Base-by-base conservation (phyloP, 1,140 invertebrate genomes). In the Cyrtorhinus lividipennis region DNA sequence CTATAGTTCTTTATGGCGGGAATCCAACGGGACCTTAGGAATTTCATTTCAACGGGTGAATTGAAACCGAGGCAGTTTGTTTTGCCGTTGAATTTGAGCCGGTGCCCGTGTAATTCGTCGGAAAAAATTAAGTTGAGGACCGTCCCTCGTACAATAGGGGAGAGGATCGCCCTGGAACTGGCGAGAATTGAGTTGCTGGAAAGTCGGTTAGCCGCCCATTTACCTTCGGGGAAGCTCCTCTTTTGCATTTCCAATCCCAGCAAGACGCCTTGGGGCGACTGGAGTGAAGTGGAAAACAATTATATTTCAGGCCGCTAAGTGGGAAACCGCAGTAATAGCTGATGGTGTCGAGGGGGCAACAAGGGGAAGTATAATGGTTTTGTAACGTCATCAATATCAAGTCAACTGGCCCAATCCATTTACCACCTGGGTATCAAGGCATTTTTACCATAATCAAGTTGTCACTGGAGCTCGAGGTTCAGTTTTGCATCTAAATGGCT, bases 211-310 rank as follows among this genome's bases (percentile, higher is more conserved):
- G 48, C 48, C 48, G 20, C 48, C 48, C 48, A 53, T 53, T 44
- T 15, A 22, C 48, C 48, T 22, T 53, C 8, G 20, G 48, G 8
- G 8, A 8, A 44, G 38, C 38, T 53, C 48, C 48, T 53, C 48
- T 53, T 53, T 53, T 15, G 48, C 48, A 53, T 53, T 53, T 53
- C 48, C 48, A 53, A 53, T 53, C 48, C 48, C 48, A 53, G 48
- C 48, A 53, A 44, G 48, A 53, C 48, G 48, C 48, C 48, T 53
- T 53, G 48, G 48, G 48, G 48, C 48, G 48, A 53, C 48, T 53
- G 48, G 5, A 15, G 30, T 53, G n/a, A 53, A 53, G 12, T 10
- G 48, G 48, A 22, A 53, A 53, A 53, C 48, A 53, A 53, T 53
- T 53, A 53, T 53, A 53, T 53, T 53, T 22, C 48, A n/a, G n/a